Evolutionary conservation across 1,140 invertebrate genomes (phyloP).

Genomic region (Dendroctonus valens): DNA sequence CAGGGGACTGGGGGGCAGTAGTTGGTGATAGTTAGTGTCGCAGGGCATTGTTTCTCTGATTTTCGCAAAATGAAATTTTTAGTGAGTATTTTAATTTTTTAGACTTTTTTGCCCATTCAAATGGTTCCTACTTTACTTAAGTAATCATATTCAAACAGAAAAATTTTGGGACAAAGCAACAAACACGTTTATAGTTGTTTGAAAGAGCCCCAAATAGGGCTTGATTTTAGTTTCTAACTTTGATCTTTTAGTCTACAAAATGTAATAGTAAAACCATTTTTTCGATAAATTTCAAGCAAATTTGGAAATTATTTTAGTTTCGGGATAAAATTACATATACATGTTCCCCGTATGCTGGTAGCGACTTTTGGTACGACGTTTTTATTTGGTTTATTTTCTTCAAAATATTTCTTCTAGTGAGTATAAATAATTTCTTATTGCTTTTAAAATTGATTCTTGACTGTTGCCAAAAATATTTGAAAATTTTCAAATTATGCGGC

Average conservation of each 20-base stretch:
- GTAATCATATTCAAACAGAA: too few species aligned
- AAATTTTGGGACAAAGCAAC: too few species aligned
- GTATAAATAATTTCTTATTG: constrained; percentile 8
- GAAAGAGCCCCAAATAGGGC: too few species aligned
- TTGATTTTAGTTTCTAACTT: too few species aligned
- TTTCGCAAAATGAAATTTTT: constrained; percentile 32
- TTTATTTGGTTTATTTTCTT: constrained; percentile 26
- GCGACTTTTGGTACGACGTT: constrained; percentile 12
- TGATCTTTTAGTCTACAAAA: too few species aligned
- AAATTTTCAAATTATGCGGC: neutral
- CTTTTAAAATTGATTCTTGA: neutral
- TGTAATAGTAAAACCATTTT: too few species aligned
- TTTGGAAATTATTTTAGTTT: too few species aligned
- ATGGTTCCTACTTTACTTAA: too few species aligned
- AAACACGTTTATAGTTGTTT: too few species aligned
- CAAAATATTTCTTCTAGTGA: constrained; percentile 26
- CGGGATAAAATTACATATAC: too few species aligned
- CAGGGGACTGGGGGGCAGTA: constrained; percentile 31
- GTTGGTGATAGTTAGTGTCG: constrained; percentile 30
- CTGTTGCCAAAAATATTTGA: neutral
- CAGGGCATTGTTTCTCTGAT: constrained; percentile 8
- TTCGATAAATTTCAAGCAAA: too few species aligned
- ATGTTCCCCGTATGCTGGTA: neutral
- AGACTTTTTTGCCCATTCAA: neutral
- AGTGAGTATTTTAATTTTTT: constrained; percentile 22